Base-by-base conservation (phyloP, 2,113 vertebrate species). In the Chaenogobius annularis region DNA sequence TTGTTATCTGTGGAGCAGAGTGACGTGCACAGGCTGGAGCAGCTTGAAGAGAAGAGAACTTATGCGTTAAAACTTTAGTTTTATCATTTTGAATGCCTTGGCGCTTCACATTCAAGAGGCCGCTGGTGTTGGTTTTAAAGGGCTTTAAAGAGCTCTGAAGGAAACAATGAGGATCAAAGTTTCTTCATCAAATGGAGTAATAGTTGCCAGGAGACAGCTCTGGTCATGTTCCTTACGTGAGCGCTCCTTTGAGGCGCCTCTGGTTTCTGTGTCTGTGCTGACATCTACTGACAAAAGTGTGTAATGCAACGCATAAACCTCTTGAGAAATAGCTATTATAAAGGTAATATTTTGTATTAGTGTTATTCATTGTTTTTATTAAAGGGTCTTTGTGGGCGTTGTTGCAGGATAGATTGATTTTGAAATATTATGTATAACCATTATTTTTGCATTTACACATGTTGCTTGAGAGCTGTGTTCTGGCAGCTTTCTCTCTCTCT, bases 181-280 rank as follows among this genome's bases (percentile, higher is more conserved):
- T 17, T 43, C 9, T 63, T 63, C 35, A 71, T 79, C 72, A 75
- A 63, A 50, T 64, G 71, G n/a, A 46, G 31, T 50, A 26, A 50
- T 4, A 46, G 75, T 83, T 87, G 73, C 78, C 80, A 82, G 73
- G 75, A 87, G 74, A 83, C 83, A 68, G 65, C 69, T 73, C 37
- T 31, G 26, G 1, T 31, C 26, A 40, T 10, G 37, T 14, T 1
- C 43, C n/a, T 0, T 68, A 31, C 4, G 26, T 31, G 10, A 46
- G 64, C 12, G 58, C 6, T n/a, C 0, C 1, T 2, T 69, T 6
- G 22, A 40, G 17, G 13, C 56, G 10, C 59, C 23, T 63, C 15
- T 12, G 3, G 44, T 83, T 69, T n/a, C 56, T 80, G 64, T 0
- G 31, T 58, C 70, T 79, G 0, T 84, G 71, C 80, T 87, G 88